Base-by-base conservation (phyloP, 2,888 invertebrate genomes). In the Iphiclides podalirius region DNA sequence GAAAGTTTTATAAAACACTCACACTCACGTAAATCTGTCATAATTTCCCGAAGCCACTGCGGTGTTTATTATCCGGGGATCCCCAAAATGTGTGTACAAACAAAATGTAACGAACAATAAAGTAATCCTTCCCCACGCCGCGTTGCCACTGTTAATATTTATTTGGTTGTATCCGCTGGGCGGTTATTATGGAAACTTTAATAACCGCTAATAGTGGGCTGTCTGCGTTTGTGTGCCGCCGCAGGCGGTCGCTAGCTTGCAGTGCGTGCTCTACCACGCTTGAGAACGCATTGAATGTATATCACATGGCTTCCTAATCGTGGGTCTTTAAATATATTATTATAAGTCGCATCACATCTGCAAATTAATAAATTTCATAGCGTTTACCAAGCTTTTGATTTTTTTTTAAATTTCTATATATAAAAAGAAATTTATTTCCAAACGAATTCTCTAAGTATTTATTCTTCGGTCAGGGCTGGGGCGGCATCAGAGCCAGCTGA, bases 131-230 rank as follows among this genome's bases (percentile, higher is more conserved):
- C 31, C 31, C 13, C 9, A n/a, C 13, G 37, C 23, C 7, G 13
- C 13, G 26, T 15, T 8, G n/a, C 23, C 34, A 0, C 34, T 36
- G 40, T 35, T 28, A 28, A 15, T 15, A 40, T 40, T 13, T 35
- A 7, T 31, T 37, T 47, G 40, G 34, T 34, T 16, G 17, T 23
- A 12, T 28, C 28, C 11, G n/a, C 11, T 20, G 14, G 28, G 35
- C 16, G 34, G 34, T 17, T 38, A 38, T 45, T 45, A 31, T 39
- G 46, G 33, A 39, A 23, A 46, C 23, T 38, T 46, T 46, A 46
- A 46, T 39, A 39, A 39, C 39, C 39, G 34, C 47, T 47, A 47
- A 45, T 33, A 17, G 33, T 13, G 46, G 13, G 20, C 13, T 14
- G 28, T n/a, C 12, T 15, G 28, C 12, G 9, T 7, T 3, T 13